These are phyloP conservation scores for Megaleporinus macrocephalus DNA, from an alignment of 2,113 vertebrate genomes.

Conservation along the genomic window DNA sequence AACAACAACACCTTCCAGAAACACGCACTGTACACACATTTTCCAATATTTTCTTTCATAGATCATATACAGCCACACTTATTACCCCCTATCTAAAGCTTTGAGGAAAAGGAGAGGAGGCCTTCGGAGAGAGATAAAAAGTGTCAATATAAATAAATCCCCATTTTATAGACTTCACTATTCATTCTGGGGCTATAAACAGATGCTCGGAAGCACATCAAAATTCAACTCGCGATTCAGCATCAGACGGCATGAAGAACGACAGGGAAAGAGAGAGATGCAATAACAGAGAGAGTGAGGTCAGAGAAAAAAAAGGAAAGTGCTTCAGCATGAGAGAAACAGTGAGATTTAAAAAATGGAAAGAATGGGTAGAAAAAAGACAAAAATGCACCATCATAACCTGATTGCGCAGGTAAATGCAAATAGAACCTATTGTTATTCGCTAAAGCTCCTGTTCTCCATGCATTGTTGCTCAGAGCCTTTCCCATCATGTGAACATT, in stretches of 20 bases:
- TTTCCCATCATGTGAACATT: constrained; percentile 33
- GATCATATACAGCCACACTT: neutral
- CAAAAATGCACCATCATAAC: neutral
- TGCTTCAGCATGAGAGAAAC: neutral
- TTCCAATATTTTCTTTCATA: neutral
- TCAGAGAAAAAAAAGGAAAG: neutral
- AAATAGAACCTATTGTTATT: constrained; percentile 50
- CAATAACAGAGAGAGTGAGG: neutral
- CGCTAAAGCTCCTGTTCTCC: neutral
- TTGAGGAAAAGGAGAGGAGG: neutral
- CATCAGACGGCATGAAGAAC: neutral
- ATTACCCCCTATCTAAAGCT: neutral
- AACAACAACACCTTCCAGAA: neutral
- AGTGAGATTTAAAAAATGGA: neutral
- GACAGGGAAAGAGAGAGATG: neutral
- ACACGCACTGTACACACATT: neutral
- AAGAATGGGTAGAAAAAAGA: neutral
- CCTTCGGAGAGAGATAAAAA: constrained; percentile 5
- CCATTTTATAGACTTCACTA: neutral
- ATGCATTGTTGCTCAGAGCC: neutral
- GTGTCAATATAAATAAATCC: neutral
- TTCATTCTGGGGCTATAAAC: neutral
- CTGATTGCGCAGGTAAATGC: constrained; percentile 34
- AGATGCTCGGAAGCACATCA: neutral
- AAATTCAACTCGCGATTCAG: constrained; percentile 1